Conservation (phyloP, 2,113 vertebrate species). For the Cochlearius cochlearius region DNA sequence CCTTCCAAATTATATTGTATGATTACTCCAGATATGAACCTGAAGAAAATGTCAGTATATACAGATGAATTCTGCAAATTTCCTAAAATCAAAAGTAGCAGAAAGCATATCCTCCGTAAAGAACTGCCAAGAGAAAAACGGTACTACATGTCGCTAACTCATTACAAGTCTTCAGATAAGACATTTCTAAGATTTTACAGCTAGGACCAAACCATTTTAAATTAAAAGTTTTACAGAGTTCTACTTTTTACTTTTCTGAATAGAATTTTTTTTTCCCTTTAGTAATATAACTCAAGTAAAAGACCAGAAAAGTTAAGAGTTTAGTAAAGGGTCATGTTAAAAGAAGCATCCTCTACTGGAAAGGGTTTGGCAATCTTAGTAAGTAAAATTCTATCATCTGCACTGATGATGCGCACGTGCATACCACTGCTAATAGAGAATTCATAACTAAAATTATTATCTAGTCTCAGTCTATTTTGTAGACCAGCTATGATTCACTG, state of each 20-base stretch:
- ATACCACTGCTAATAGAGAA: background rate
- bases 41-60: background rate
- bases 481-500: background rate
- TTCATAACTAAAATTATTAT: background rate
- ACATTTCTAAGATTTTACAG: background rate
- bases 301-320: background rate
- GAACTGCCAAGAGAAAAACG: background rate
- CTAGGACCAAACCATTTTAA: background rate
- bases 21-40: background rate
- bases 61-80: background rate
- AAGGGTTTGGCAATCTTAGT: background rate
- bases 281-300: background rate
- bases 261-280: background rate
- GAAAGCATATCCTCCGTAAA: background rate
- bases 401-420: background rate
- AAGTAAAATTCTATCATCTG: background rate
- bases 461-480: background rate
- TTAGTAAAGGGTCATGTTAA: background rate
- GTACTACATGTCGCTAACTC: background rate
- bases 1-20: background rate
- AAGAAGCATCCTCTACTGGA: background rate
- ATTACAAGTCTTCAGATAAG: background rate
- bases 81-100: background rate
- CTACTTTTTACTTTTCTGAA: background rate
- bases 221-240: background rate